A percentile compares a stretch with the other conserved stretches of the same genome.
phyloP scores from a whole-genome alignment of 2,113 vertebrate genomes.

The Nothoprocta perdicaria region DNA sequence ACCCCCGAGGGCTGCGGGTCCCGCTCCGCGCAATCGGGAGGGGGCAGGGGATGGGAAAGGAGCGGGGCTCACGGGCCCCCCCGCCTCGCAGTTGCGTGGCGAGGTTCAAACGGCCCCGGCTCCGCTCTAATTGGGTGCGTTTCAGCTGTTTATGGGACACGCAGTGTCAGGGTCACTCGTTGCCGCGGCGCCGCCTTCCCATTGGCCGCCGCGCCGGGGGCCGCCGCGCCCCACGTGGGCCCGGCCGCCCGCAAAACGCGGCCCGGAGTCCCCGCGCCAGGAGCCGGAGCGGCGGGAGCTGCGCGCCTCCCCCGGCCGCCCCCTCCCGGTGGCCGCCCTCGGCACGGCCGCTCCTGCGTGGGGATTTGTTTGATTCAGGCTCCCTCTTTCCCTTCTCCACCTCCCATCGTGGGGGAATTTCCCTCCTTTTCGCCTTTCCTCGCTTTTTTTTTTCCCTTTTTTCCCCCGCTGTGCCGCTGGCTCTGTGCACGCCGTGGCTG shows the following conservation, averaged over 20 bases:
- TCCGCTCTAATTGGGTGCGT: constrained; percentile 7
- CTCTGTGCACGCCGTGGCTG: too few species aligned
- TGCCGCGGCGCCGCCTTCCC: neutral
- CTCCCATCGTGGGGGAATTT: neutral
- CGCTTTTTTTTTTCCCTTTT: too few species aligned
- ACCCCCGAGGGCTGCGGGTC: too few species aligned
- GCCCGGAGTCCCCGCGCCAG: neutral
- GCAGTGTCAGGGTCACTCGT: neutral
- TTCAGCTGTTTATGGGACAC: neutral
- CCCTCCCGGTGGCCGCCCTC: neutral
- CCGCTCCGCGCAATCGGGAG: too few species aligned
- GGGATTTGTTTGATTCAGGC: too few species aligned
- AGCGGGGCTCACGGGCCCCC: too few species aligned
- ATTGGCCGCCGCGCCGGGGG: neutral
- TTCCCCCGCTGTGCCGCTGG: too few species aligned
- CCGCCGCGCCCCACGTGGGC: constrained; percentile 12
- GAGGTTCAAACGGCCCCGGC: too few species aligned
- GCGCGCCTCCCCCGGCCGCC: neutral
- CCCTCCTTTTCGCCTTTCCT: too few species aligned
- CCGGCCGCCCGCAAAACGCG: constrained; percentile 5
- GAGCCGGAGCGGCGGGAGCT: neutral
- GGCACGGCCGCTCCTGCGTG: too few species aligned
- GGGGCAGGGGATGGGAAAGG: too few species aligned
- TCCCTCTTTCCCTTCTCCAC: neutral
- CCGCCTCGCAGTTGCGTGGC: too few species aligned